These are phyloP conservation scores for Gymnarchus niloticus DNA, from an alignment of 2,113 vertebrate genomes.

Conservation along the genomic window DNA sequence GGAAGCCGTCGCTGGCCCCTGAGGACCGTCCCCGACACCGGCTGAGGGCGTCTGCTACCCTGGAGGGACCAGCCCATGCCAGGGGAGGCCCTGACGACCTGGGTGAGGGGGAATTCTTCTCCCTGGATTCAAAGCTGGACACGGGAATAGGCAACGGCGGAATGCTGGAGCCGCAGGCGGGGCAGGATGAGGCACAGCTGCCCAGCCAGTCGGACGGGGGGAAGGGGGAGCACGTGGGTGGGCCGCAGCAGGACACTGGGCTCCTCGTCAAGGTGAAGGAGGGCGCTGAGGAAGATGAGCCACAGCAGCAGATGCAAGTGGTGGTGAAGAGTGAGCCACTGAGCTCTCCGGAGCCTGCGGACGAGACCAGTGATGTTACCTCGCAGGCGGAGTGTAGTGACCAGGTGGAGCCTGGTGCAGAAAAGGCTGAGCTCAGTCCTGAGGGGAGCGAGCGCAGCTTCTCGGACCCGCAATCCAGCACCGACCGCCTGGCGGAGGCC, in stretches of 20 bases:
- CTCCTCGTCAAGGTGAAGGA: slow-evolving; percentile 57
- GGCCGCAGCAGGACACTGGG: slow-evolving; percentile 57
- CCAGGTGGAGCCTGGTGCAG: slow-evolving; percentile 80
- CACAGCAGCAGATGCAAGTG: slow-evolving; percentile 66
- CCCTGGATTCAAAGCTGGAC: slow-evolving; percentile 77
- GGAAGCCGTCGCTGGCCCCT: slow-evolving; percentile 69
- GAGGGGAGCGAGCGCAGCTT: slow-evolving; percentile 92
- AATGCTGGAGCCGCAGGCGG: slow-evolving; percentile 45
- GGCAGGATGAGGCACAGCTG: slow-evolving; percentile 89
- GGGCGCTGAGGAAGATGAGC: slow-evolving; percentile 60
- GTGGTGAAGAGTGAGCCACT: slow-evolving; percentile 89
- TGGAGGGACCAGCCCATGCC: slow-evolving; percentile 43
- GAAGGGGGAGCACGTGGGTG: slow-evolving; percentile 56
- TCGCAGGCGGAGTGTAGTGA: slow-evolving; percentile 86
- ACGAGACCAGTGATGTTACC: slow-evolving; percentile 85
- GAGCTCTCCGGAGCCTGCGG: slow-evolving; percentile 83
- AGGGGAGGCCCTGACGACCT: slow-evolving; percentile 55
- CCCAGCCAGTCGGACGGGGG: slow-evolving; percentile 87
- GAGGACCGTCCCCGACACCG: slow-evolving; percentile 81
- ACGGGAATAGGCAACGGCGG: slow-evolving; percentile 45
- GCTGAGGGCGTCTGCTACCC: slow-evolving; percentile 63
- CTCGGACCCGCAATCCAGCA: slow-evolving; percentile 80
- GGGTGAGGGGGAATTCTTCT: slow-evolving; percentile 64
- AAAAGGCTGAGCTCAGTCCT: slow-evolving; percentile 90
- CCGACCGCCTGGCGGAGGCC: slow-evolving; percentile 70